Percentiles rank a stretch among this genome's conserved stretches.
phyloP scores from a whole-genome alignment of 2,888 invertebrate genomes.

The Oxycera nigricornis region DNA sequence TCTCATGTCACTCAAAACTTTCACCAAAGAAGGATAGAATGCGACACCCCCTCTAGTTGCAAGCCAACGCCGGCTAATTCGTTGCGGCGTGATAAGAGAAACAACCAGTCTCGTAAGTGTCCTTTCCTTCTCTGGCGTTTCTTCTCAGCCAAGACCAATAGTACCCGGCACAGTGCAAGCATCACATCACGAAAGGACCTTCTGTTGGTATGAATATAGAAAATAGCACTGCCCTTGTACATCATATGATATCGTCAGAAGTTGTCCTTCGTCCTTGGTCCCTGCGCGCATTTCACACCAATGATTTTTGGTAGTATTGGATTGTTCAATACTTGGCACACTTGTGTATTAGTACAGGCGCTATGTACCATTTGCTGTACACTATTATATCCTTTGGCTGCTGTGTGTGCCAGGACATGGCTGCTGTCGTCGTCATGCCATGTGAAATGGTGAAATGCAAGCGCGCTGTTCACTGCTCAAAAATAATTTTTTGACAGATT shows the following conservation, averaged over 20 bases:
- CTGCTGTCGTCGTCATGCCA: constrained; percentile 38
- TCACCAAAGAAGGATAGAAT: constrained; percentile 37
- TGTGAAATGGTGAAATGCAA: constrained; percentile 48
- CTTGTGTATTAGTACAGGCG: constrained; percentile 1
- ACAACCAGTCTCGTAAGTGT: background rate
- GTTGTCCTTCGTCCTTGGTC: constrained; percentile 27
- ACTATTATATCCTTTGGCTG: background rate
- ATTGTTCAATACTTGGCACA: background rate
- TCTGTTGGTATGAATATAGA: constrained; percentile 34
- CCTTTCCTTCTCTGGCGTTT: constrained; percentile 4
- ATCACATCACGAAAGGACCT: constrained; percentile 39
- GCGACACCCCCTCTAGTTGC: constrained; percentile 9
- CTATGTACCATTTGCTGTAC: background rate
- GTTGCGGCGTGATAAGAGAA: background rate
- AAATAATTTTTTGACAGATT: constrained; percentile 50
- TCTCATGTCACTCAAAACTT: constrained; percentile 43
- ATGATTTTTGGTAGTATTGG: constrained; percentile 20
- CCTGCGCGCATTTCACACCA: constrained; percentile 26
- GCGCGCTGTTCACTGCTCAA: constrained; percentile 44
- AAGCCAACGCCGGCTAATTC: background rate
- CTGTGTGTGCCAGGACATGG: constrained; percentile 12
- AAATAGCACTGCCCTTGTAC: background rate
- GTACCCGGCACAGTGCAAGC: background rate
- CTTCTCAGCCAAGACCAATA: background rate
- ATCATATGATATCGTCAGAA: constrained; percentile 15